These are phyloP conservation scores for Drosophila cognata DNA, from an alignment of 2,888 invertebrate species.

Conservation along the genomic window DNA sequence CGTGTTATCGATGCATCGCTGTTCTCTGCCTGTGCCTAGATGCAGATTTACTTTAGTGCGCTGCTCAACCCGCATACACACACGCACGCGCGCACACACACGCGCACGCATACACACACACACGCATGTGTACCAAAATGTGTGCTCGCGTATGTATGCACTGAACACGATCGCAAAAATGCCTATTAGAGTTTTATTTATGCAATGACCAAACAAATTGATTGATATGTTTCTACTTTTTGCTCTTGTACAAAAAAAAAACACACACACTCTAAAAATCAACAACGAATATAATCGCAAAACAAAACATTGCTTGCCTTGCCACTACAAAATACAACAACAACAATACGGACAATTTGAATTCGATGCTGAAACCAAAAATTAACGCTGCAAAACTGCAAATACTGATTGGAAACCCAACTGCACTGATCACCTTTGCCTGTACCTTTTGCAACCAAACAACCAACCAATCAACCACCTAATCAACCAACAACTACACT, in stretches of 20 bases:
- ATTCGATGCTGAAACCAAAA: conserved; percentile 49
- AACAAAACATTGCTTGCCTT: conserved; percentile 67
- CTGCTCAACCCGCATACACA: conserved; percentile 27
- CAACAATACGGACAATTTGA: conserved; percentile 43
- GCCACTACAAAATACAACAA: conserved; percentile 59
- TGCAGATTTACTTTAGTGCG: conserved; percentile 23
- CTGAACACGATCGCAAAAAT: conserved; percentile 38
- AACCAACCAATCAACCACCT: not conserved
- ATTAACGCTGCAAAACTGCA: conserved; percentile 13
- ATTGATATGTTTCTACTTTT: conserved; percentile 63
- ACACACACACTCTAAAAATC: conserved; percentile 16
- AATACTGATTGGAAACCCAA: conserved; percentile 46
- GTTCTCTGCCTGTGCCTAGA: conserved; percentile 22
- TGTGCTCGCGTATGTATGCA: conserved; percentile 24
- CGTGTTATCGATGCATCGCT: conserved; percentile 19
- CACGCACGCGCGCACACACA: not conserved
- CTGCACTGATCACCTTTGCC: conserved; percentile 39
- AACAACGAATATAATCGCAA: conserved; percentile 39
- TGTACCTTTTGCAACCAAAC: conserved; percentile 28
- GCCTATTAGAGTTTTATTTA: conserved; percentile 45
- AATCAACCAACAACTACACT: conserved; percentile 14
- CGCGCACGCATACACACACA: not conserved
- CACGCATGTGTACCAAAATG: conserved; percentile 4
- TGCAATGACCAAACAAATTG: conserved; percentile 37
- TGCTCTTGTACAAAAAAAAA: conserved; percentile 40